These are phyloP conservation scores for Brachycybe producta DNA, from an alignment of 2,888 invertebrate genomes.

Conservation along the genomic window DNA sequence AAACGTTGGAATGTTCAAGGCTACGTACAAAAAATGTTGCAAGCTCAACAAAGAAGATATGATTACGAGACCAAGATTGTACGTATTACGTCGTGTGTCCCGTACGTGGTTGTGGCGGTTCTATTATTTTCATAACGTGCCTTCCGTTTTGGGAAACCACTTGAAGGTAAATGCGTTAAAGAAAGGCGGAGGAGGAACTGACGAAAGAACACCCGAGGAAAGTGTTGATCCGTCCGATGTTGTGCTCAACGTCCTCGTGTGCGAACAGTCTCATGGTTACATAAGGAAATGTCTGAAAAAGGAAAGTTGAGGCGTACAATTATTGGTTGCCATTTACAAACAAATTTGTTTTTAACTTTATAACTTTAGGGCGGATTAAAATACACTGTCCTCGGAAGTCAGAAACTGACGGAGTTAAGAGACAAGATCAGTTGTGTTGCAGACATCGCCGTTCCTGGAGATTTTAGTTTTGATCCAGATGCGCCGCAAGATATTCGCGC, in stretches of 20 bases:
- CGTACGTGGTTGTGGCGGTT: too few relatives aligned
- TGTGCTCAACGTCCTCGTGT: background rate
- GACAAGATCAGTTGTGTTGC: conserved; percentile 61
- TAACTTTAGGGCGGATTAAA: conserved; percentile 16
- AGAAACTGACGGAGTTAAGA: conserved; percentile 54
- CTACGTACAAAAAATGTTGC: background rate
- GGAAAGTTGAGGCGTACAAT: background rate
- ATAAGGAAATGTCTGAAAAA: background rate
- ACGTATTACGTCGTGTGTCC: too few relatives aligned
- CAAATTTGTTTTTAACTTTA: background rate
- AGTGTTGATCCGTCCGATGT: too few relatives aligned
- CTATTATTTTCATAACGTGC: too few relatives aligned
- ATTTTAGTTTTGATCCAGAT: conserved; percentile 34
- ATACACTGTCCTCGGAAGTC: conserved; percentile 49
- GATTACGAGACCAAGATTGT: too few relatives aligned
- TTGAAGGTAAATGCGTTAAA: too few relatives aligned
- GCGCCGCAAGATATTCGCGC: conserved; percentile 23
- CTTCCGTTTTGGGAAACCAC: too few relatives aligned
- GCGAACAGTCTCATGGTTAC: background rate
- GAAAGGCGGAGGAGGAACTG: too few relatives aligned
- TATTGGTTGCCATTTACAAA: background rate
- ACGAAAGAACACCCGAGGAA: too few relatives aligned
- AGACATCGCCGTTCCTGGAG: conserved; percentile 42
- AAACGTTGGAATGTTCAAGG: conserved; percentile 4
- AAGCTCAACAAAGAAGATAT: too few relatives aligned